Evolutionary conservation across 2,888 invertebrate genomes (phyloP).

Genomic region (Ochropleura leucogaster): DNA sequence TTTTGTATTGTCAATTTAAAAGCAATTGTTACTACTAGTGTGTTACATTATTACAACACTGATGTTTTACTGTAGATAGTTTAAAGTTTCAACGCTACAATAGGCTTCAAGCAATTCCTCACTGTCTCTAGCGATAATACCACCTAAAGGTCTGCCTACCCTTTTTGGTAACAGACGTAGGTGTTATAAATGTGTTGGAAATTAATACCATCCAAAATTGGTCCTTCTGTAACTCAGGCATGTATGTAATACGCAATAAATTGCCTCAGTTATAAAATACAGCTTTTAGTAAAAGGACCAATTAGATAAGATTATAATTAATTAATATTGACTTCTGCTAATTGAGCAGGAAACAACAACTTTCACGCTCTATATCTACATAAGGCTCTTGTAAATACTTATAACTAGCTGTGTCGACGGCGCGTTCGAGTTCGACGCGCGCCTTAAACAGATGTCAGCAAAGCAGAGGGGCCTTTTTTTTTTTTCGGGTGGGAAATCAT

Average conservation of each 20-base stretch:
- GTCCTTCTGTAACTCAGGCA: constrained; percentile 8
- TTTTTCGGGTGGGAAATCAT: no score
- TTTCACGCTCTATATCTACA: constrained; percentile 49
- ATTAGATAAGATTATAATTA: constrained; percentile 52
- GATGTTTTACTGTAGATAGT: constrained; percentile 14
- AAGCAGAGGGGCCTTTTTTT: no score
- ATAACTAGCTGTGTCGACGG: neutral
- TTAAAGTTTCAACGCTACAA: constrained; percentile 14
- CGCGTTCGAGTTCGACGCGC: no score
- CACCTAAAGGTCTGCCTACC: constrained; percentile 12
- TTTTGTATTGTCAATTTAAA: neutral
- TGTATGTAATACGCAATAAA: constrained; percentile 18
- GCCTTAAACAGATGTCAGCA: no score
- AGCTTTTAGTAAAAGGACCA: constrained; percentile 29
- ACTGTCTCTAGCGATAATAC: constrained; percentile 15
- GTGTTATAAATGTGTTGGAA: constrained; percentile 27
- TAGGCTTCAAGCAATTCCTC: constrained; percentile 36
- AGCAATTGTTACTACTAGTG: neutral
- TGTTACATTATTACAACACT: neutral
- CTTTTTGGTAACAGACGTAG: constrained; percentile 34
- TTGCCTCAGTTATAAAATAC: constrained; percentile 23
- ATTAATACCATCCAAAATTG: constrained; percentile 39
- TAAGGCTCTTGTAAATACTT: constrained; percentile 24
- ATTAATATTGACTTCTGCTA: constrained; percentile 25
- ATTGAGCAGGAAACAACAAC: constrained; percentile 49